Evolutionary conservation across 2,797 vertebrate species (phyloP), one percentile per base, ranked within the genome.

Genomic region (Neostethus bicornis): DNA sequence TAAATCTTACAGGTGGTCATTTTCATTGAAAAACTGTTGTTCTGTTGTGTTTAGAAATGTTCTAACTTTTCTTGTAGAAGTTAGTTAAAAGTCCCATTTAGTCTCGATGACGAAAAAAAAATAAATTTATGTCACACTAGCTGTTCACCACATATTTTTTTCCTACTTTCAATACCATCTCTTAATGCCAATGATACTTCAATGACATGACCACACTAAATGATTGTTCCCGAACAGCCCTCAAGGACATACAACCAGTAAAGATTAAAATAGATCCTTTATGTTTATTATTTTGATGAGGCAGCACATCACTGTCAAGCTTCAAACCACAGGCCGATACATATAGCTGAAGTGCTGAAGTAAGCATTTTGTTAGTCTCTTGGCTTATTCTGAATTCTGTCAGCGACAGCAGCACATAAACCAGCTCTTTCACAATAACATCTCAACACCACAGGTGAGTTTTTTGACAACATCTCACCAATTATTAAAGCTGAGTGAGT

Each of bases 221-320:
- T 23, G 32, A 13, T 6, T 1, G 13, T n/a, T 26, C 8, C 29
- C 5, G 38, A 19, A 32, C 12, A 17, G 32, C 10, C 23, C 45
- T 16, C 47, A 37, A 53, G 31, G 24, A 31, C 20, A 20, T 24
- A 8, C n/a, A 46, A 16, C 14, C 14, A 62, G n/a, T 19, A 9
- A 5, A 29, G 23, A 31, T 19, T 29, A 39, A 38, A n/a, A n/a
- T 51, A 3, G 52, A 79, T 74, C 52, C 31, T 26, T n/a, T n/a
- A n/a, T n/a, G 58, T 66, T 41, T 61, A 64, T 81, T n/a, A n/a
- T 70, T 76, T 68, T 84, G 81, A 77, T 56, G 67, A 79, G 65
- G 59, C 79, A 76, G 75, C 69, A 76, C 66, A 73, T 16, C 45
- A 55, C 71, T 58, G 73, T 65, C 20, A 23, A 66, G 52, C 50